Evolutionary conservation across 2,797 vertebrate genomes (phyloP), one percentile per base, ranked within the genome.

Genomic region (Hydrocynus forskahlii): DNA sequence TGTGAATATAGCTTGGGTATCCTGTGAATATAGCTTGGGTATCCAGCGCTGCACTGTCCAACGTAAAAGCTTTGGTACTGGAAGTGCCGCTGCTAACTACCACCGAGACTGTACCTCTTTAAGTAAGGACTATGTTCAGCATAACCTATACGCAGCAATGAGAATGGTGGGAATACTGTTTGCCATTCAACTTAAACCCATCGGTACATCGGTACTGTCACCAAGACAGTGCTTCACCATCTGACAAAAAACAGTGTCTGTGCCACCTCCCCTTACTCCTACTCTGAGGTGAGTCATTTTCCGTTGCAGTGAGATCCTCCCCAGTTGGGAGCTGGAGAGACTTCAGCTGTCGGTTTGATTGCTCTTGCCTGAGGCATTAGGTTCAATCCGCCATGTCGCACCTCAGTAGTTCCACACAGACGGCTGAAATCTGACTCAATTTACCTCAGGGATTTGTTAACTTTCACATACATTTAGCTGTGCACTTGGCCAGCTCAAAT

Each of bases 401-500:
- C 94, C 94, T 95, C 94, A 96, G 92, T 94, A 94, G 94, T 92
- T 93, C 87, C 59, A 92, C 91, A 92, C 89, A 95, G 93, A 93
- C 92, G 92, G 88, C 92, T 94, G 94, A 95, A 95, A 95, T 94
- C 94, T 90, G 94, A 92, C 91, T 94, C 93, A 93, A 92, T 91
- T 94, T 94, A 92, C 94, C 91, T 92, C 82, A 88, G 93, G 94
- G 95, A 95, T 95, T 95, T 96, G 95, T 96, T 96, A 95, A 95
- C 93, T 96, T 95, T 95, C 95, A 96, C 94, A 94, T 95, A 92
- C 93, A 92, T 95, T 96, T 95, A 95, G 93, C 91, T 91, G 92
- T 94, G 92, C 93, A 95, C 93, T 94, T 94, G 93, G 92, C 93
- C 93, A 93, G 93, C 89, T 95, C 92, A 94, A 95, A 95, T 94